Base-by-base conservation (phyloP, 1,140 invertebrate genomes). In the Pachypeltis micranthus region DNA sequence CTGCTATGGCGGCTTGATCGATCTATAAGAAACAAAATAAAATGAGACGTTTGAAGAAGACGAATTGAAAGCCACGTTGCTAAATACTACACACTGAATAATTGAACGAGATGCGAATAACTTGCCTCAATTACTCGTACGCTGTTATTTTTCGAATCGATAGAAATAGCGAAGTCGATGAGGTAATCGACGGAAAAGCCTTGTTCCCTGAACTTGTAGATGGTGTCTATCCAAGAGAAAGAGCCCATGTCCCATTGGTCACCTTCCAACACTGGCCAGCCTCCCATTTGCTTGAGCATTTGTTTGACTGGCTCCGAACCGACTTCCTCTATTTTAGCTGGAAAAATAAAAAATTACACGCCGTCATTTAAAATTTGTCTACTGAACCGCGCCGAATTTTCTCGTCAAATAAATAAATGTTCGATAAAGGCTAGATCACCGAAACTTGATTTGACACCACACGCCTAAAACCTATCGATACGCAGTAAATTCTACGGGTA, bases 131-230 rank as follows among this genome's bases (percentile, higher is more conserved):
- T 91, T 28, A 91, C 80, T 58, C 91, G 78, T 64, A 80, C 82
- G 0, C 88, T 89, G 25, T 87, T 91, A 73, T 96, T 95, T 73
- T 91, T 93, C n/a, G 93, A 80, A 75, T 96, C 91, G 4, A 90
- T 87, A 2, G 85, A 83, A 60, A 96, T 86, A 31, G 88, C 91
- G 67, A 96, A 91, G 70, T 94, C 90, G n/a, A 97, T 80, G 70
- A 95, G 86, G 71, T 95, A 93, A 73, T 94, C 90, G 44, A 91
- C 86, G 3, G 88, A 90, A 72, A 90, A 93, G 2, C 93, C 93
- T 2, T 80, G 74, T 56, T 77, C 76, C 21, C 87, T 79, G 75
- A 91, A 93, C 61, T 81, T 86, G 75, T 88, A 91, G 2, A 93
- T 84, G 7, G 85, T 85, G 64, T 90, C 79, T 68, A 84, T 85